Base-by-base conservation (phyloP, 2,113 vertebrate species). In the Empidonax traillii region DNA sequence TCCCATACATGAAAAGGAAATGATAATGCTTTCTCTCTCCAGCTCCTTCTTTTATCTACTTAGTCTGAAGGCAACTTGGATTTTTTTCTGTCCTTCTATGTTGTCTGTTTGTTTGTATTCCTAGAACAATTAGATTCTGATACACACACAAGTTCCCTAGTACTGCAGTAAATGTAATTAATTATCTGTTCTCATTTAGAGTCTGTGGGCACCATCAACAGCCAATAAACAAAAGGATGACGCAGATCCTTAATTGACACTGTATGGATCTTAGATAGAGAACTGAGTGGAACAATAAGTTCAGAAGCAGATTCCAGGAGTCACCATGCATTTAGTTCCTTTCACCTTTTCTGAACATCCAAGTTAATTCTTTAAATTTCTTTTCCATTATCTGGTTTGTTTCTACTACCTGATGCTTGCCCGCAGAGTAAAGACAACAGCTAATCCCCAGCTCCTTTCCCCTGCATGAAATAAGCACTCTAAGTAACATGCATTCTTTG, bases 1-100 rank as follows among this genome's bases (percentile, higher is more conserved):
- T 93, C 61, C 65, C 21, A 39, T 69, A 90, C 66, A 69, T 65
- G 74, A 93, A 90, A 72, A 84, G 61, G 65, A 90, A 66, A 58
- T 84, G 86, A 73, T 85, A 94, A 96, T 62, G 89, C 56, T 89
- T 93, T 90, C 90, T 95, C 53, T 93, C 69, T 94, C n/a, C 83
- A 81, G 69, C 44, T 71, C n/a, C 65, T 94, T 87, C 39, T 91
- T 85, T 41, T 39, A 55, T 23, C 47, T 81, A 52, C 47, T 94
- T 90, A 65, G 61, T 49, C 51, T 81, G 56, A 90, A 96, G 92
- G 20, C 2, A 3, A 83, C 72, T 92, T 88, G 59, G 10, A 22
- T 72, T 74, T 77, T 82, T 74, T 71, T 37, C 30, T 47, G 23
- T 65, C 35, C 47, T 87, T 59, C 35, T 90, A 66, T 85, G 39